A percentile compares a stretch with the other conserved stretches of the same genome.
Conservation (phyloP, 2,888 invertebrate species). For the Drosophila buzzatii region DNA sequence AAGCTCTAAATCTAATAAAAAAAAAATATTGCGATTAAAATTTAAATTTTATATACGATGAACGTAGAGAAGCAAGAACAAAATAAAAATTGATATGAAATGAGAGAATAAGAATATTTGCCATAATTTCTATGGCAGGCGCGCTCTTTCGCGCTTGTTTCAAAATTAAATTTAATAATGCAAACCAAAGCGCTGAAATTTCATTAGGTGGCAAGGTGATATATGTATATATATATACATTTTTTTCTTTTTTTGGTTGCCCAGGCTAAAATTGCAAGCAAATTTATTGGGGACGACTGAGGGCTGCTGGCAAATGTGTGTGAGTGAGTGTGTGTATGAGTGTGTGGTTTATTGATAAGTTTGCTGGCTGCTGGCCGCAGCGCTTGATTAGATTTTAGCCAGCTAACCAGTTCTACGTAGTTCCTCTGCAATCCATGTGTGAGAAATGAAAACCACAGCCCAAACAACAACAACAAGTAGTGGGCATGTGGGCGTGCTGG, state of each 20-base stretch:
- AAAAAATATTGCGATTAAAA: constrained; percentile 63
- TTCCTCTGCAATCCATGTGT: constrained; percentile 19
- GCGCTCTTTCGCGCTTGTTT: constrained; percentile 38
- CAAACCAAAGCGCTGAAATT: constrained; percentile 59
- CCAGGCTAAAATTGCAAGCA: constrained; percentile 32
- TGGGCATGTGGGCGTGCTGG: constrained; percentile 7
- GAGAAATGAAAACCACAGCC: constrained; percentile 64
- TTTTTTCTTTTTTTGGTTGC: constrained; percentile 8
- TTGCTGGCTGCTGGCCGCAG: constrained; percentile 65
- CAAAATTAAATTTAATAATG: constrained; percentile 77
- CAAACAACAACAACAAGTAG: constrained; percentile 46
- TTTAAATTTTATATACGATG: constrained; percentile 65
- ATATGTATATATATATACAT: constrained; percentile 9
- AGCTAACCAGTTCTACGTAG: constrained; percentile 29
- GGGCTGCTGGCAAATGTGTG: neutral
- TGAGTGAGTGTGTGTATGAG: constrained; percentile 11
- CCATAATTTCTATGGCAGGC: constrained; percentile 64
- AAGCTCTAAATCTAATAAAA: constrained; percentile 46
- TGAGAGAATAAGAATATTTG: constrained; percentile 56
- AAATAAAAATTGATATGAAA: constrained; percentile 24
- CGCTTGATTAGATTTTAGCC: constrained; percentile 79
- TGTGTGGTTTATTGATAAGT: constrained; percentile 74
- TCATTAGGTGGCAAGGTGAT: constrained; percentile 68
- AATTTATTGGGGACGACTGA: constrained; percentile 2
- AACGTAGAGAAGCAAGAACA: constrained; percentile 7